Percentiles rank a stretch among this genome's conserved stretches.
phyloP scores from a whole-genome alignment of 2,113 vertebrate species.

The Theristicus caerulescens region DNA sequence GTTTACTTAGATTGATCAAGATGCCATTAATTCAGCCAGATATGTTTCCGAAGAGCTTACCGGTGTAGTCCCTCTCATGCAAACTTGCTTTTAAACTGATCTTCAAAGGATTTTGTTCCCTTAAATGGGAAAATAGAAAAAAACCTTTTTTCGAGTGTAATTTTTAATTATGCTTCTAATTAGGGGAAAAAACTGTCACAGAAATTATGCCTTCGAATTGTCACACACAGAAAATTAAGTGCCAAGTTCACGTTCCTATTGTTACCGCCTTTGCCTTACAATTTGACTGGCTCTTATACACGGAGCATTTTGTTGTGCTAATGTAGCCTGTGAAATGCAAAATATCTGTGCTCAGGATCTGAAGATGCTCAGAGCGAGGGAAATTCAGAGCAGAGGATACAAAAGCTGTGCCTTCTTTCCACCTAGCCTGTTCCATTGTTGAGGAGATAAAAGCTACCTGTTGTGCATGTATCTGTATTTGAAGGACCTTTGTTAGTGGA shows the following conservation, averaged over 20 bases:
- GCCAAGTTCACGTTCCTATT: neutral
- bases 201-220: neutral
- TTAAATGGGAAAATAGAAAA: neutral
- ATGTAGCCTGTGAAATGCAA: neutral
- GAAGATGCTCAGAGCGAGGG: neutral
- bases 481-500: neutral
- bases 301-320: neutral
- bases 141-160: neutral
- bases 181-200: neutral
- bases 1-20: neutral
- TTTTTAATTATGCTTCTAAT: slow-evolving; percentile 24
- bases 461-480: fast-evolving
- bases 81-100: neutral
- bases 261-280: neutral
- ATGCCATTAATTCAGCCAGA: neutral
- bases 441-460: neutral
- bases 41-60: neutral
- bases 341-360: neutral
- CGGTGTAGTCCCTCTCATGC: neutral
- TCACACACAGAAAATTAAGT: neutral
- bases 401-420: neutral
- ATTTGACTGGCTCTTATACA: fast-evolving
- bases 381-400: neutral
- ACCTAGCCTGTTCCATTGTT: fast-evolving
- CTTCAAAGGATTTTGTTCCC: neutral